Conservation (phyloP, 2,888 invertebrate genomes). For the Eretmocerus hayati region DNA sequence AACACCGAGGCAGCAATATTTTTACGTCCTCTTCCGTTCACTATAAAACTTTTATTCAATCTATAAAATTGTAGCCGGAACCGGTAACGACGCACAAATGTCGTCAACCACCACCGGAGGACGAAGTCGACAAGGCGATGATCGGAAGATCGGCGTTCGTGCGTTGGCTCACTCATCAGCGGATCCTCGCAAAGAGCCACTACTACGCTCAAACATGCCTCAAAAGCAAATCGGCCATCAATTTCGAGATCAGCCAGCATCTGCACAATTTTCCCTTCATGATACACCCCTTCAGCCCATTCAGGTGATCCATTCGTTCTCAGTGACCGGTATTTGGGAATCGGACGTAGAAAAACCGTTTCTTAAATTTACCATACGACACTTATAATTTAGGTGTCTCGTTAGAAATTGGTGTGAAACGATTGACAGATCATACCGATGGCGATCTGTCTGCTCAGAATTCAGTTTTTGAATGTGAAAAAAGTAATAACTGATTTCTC, state of each 20-base stretch:
- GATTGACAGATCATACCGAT: no score
- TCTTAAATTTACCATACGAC: neutral
- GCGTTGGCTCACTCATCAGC: constrained; percentile 27
- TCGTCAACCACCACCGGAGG: constrained; percentile 20
- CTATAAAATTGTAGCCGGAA: neutral
- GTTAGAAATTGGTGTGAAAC: no score
- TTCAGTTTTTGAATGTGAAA: neutral
- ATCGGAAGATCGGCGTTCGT: constrained; percentile 21
- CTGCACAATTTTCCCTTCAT: constrained; percentile 35
- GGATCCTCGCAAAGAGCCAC: constrained; percentile 30
- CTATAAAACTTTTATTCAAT: neutral
- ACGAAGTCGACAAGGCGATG: constrained; percentile 23
- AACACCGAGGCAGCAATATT: no score
- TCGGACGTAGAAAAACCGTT: no score
- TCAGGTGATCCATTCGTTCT: constrained; percentile 31
- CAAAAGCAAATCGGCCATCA: constrained; percentile 40
- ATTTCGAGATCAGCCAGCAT: constrained; percentile 41
- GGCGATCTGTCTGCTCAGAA: neutral
- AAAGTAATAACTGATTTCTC: neutral
- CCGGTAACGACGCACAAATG: constrained; percentile 29
- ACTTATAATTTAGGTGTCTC: neutral
- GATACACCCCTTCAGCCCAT: constrained; percentile 46
- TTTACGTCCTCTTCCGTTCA: neutral
- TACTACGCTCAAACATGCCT: constrained; percentile 31
- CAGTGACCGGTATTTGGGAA: no score